Evolutionary conservation across 2,888 invertebrate genomes (phyloP), one percentile per base, ranked within the genome.

Genomic region (Rotaria sp.): DNA sequence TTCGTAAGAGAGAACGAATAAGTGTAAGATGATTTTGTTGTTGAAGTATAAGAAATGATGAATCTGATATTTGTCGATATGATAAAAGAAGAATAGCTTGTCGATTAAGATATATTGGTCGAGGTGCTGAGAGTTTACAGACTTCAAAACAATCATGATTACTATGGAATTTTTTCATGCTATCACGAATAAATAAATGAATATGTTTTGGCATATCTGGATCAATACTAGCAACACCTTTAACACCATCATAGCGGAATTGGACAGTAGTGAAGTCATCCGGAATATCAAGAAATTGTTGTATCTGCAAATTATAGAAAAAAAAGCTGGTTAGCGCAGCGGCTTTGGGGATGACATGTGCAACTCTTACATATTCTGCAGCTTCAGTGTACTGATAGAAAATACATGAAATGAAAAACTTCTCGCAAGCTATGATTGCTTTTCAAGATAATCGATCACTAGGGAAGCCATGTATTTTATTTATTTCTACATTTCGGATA

Each of bases 231-330:
- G 38, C 67, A 67, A 45, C 45, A 4, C 80, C 80, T n/a, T 80
- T 80, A n/a, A 1, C 10, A 2, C 80, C 80, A n/a, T 2, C 45
- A 45, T 80, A 80, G 11, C 80, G 80, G n/a, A 80, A 45, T 15
- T 80, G 80, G 11, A 80, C 45, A 45, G 45, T 45, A 80, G 45
- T 80, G n/a, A 80, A 41, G 0, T 59, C 59, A 30, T n/a, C n/a
- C 30, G 13, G 11, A 11, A n/a, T n/a, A 10, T 13, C 0, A 1
- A 59, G 30, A 1, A 0, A 0, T 0, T n/a, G 8, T 59, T 59
- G 10, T 13, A 59, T 59, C 59, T 59, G 13, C 24, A 8, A 55
- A 30, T 7, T n/a, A n/a, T 26, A 13, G 15, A 26, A n/a, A 59
- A 11, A 59, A 10, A 59, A n/a, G 1, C 2, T 26, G 8, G 5